These are phyloP conservation scores for Ictidomys tridecemlineatus DNA, from an alignment of 2,113 vertebrate species.

Conservation along the genomic window DNA sequence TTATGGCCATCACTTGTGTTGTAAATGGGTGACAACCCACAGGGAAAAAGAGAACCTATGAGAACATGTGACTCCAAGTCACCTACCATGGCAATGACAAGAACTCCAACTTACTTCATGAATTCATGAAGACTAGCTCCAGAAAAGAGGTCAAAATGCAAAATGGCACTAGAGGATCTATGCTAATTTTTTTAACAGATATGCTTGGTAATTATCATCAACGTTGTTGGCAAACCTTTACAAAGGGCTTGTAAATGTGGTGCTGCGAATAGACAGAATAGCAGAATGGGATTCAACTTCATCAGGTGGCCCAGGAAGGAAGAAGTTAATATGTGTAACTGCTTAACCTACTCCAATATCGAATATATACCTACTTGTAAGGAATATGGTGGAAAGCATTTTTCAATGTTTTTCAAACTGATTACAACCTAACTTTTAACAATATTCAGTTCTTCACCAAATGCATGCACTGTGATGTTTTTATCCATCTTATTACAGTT, in stretches of 20 bases:
- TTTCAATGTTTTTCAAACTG: neutral
- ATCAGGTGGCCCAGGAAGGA: neutral
- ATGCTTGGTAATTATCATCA: neutral
- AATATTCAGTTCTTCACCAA: neutral
- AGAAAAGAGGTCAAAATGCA: neutral
- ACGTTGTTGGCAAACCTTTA: neutral
- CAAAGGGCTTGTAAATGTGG: neutral
- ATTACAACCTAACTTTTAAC: constrained; percentile 7
- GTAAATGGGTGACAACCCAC: neutral
- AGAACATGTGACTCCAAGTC: neutral
- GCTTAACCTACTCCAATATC: neutral
- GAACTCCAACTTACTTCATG: neutral
- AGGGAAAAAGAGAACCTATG: neutral
- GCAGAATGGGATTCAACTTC: neutral
- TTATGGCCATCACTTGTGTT: neutral
- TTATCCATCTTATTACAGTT: neutral
- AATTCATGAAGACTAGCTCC: neutral
- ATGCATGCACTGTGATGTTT: neutral
- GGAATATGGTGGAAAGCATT: neutral
- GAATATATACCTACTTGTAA: neutral
- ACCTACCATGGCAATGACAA: neutral
- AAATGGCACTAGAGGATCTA: neutral
- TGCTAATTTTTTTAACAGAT: neutral
- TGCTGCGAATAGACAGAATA: neutral
- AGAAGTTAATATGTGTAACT: neutral